phyloP scores from a whole-genome alignment of 2,888 invertebrate genomes.

The Phyllotreta striolata region DNA sequence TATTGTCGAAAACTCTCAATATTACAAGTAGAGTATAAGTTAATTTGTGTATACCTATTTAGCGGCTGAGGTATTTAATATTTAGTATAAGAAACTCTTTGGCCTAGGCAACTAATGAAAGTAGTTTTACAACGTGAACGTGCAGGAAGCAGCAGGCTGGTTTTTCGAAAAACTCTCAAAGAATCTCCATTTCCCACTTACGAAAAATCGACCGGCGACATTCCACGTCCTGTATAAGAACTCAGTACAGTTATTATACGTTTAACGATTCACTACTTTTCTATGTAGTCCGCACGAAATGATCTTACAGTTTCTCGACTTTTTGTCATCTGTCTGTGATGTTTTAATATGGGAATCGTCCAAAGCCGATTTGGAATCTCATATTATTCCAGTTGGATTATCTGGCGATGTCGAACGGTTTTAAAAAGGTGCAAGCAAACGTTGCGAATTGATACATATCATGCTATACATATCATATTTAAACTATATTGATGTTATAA shows the following conservation, averaged over 20 bases:
- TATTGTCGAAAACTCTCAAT: slow-evolving; percentile 9
- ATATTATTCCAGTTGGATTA: slow-evolving; percentile 13
- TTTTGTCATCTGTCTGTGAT: slow-evolving; percentile 61
- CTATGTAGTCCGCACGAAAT: slow-evolving; percentile 40
- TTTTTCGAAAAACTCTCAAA: not conserved
- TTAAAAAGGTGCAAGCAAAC: slow-evolving; percentile 44
- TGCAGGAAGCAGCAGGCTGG: not conserved
- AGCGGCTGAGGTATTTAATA: slow-evolving; percentile 60
- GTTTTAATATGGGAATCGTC: slow-evolving; percentile 50
- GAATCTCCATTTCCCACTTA: not conserved
- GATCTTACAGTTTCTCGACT: slow-evolving; percentile 48
- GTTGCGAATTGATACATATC: slow-evolving; percentile 57
- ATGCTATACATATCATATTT: slow-evolving; percentile 59
- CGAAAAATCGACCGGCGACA: too few relatives aligned
- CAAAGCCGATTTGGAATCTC: slow-evolving; percentile 40
- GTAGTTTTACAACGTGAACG: slow-evolving; percentile 34
- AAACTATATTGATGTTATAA: slow-evolving; percentile 58
- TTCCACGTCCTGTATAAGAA: too few relatives aligned
- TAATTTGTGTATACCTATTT: slow-evolving; percentile 38
- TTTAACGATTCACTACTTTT: slow-evolving; percentile 33
- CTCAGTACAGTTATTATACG: not conserved
- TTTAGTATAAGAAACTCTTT: slow-evolving; percentile 52
- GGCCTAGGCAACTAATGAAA: slow-evolving; percentile 52
- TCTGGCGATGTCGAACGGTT: slow-evolving; percentile 11
- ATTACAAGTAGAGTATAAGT: slow-evolving; percentile 31